Base-by-base conservation (phyloP, 2,113 vertebrate species). In the Eidolon helvum region DNA sequence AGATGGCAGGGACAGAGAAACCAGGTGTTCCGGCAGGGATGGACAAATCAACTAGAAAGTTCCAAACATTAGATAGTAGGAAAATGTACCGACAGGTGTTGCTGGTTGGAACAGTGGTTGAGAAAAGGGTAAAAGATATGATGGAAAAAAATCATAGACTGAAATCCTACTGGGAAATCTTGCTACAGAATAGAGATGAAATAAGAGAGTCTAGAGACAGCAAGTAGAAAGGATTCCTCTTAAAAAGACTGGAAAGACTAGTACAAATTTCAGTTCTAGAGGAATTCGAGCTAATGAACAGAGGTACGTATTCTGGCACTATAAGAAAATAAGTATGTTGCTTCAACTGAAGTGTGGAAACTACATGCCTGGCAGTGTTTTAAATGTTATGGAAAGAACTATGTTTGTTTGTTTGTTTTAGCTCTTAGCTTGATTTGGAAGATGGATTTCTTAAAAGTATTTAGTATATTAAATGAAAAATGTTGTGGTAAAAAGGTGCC, bases 11-110 rank as follows among this genome's bases (percentile, higher is more conserved):
- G 11, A 24, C 7, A 68, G 26, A 93, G 18, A 79, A 83, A 87
- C 1, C 35, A 85, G 15, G 48, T 26, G 12, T 18, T 21, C 10
- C 4, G 40, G 7, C 10, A 10, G 0, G 11, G 18, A 5, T 45
- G 9, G 26, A 48, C 45, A 12, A 48, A 43, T 2, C 22, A 59
- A 40, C 11, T 53, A 12, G 50, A 11, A 79, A 71, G 21, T 19
- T 93, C 33, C 40, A 33, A 86, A 82, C 35, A 45, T 59, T 5
- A 71, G 28, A 85, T 10, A 65, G 11, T 59, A 82, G 15, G 1
- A n/a, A 2, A 30, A 71, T n/a, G 16, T n/a, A 10, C 28, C 55
- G 40, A 82, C 7, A 69, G 30, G 43, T 30, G 26, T 33, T 61
- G 9, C 45, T 2, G 45, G 21, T 12, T n/a, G 1, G 11, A 45